Conservation (phyloP, 2,888 invertebrate species). For the Xestoiulus laeticollis region DNA sequence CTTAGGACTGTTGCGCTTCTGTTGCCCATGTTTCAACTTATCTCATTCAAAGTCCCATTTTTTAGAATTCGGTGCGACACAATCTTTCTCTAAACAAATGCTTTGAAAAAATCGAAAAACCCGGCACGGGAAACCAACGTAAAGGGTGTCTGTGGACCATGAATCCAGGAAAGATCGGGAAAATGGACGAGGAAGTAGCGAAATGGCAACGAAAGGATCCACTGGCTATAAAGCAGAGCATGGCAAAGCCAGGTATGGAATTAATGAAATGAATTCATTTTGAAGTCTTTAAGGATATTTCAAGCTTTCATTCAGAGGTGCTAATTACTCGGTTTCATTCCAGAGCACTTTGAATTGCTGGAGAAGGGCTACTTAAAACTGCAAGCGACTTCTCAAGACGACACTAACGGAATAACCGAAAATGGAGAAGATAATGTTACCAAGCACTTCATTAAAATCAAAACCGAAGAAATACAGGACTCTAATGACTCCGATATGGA, state of each 20-base stretch:
- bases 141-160: constrained; percentile 93
- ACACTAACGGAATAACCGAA: neutral
- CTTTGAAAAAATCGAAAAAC: constrained; percentile 97
- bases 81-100: constrained; percentile 97
- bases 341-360: constrained; percentile 35
- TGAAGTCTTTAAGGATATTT: neutral
- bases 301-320: no score
- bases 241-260: constrained; percentile 84
- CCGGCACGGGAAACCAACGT: constrained; percentile 74
- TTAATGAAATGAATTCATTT: neutral
- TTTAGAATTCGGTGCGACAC: constrained; percentile 89
- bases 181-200: constrained; percentile 98
- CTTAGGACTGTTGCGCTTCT: neutral
- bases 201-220: constrained; percentile 98
- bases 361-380: constrained; percentile 32
- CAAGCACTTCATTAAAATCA: neutral
- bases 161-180: constrained; percentile 91
- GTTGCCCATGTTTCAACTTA: neutral
- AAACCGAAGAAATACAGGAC: constrained; percentile 34
- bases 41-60: neutral
- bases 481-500: constrained; percentile 15
- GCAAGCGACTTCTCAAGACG: constrained; percentile 3
- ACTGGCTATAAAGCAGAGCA: constrained; percentile 87
- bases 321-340: neutral
- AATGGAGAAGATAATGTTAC: neutral